Evolutionary conservation across 2,797 vertebrate genomes (phyloP), one percentile per base, ranked within the genome.

Genomic region (Mallotus villosus): DNA sequence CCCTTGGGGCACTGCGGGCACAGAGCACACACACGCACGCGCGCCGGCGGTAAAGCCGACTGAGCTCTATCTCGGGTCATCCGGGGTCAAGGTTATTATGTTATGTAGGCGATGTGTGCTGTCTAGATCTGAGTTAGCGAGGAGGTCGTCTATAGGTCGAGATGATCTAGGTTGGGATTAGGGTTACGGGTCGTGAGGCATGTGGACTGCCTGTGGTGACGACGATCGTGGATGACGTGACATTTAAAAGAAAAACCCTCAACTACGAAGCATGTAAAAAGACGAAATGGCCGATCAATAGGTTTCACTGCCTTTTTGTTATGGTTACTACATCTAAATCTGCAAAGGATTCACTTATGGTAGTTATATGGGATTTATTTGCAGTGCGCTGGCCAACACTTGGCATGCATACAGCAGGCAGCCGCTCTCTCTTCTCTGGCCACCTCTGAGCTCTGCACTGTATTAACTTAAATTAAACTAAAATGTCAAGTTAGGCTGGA

Each of bases 1-100:
- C 51, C 96, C 97, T 96, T 87, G 82, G 80, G 90, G 90, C 59
- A 88, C 92, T 91, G 89, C 82, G 75, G 80, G 73, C 9, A 65
- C 37, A 71, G 22, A 7, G 49, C n/a, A 27, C 49, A 82, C 75
- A 82, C 75, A 82, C 2, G 71, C 69, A 76, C 25, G 25, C 25
- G 2, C 4, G 60, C 67, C 0, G 21, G 74, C 73, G 55, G 77
- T 87, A 88, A 86, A 85, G 80, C 72, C 37, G n/a, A 74, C 67
- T 17, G 1, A 27, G 66, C 51, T 53, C 14, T 0, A n/a, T n/a
- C 51, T 16, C 16, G 0, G 51, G 16, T 19, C 16, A 53, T 53
- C 51, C 37, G 1, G 37, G 37, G 37, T 41, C 37, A 9, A 32
- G 32, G 32, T 32, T 6, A 32, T 32, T 32, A 6, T 4, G 32